A percentile compares a stretch with the other conserved stretches of the same genome.
Conservation (phyloP, 2,113 vertebrate genomes). For the Tyrannus savana region DNA sequence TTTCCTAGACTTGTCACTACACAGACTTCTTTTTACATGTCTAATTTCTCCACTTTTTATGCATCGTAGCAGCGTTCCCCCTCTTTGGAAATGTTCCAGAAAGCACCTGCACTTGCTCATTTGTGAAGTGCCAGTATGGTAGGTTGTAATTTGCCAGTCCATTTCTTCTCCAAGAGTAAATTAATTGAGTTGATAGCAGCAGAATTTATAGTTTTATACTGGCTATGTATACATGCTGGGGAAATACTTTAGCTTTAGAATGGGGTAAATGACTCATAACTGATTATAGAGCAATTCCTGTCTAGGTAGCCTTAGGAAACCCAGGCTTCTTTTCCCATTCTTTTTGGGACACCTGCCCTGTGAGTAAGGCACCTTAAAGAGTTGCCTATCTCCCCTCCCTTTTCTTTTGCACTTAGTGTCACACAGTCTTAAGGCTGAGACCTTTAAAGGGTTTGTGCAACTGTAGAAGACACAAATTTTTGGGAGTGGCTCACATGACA, state of each 20-base stretch:
- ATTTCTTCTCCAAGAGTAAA: not conserved
- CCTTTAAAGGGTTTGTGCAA: not conserved
- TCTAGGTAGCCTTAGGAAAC: not conserved
- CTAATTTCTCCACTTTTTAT: not conserved
- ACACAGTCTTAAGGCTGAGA: not conserved
- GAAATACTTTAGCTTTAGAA: not conserved
- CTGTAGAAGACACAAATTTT: not conserved
- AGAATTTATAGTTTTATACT: not conserved
- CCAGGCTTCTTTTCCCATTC: not conserved
- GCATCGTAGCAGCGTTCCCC: not conserved
- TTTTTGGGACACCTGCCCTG: not conserved
- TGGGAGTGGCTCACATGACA: not conserved
- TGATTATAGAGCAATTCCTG: not conserved
- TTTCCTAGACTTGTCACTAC: not conserved
- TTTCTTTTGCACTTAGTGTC: not conserved
- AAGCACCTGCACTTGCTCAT: not conserved
- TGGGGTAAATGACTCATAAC: conserved; percentile 4
- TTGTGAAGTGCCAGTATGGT: not conserved
- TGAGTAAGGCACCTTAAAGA: not conserved
- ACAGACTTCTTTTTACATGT: not conserved
- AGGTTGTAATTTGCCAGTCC: not conserved
- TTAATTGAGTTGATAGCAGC: conserved; percentile 16
- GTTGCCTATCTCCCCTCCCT: not conserved
- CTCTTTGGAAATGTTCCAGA: not conserved
- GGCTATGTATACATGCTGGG: not conserved